Conservation (phyloP, 2,888 invertebrate genomes). For the Ischnus inquisitorius region DNA sequence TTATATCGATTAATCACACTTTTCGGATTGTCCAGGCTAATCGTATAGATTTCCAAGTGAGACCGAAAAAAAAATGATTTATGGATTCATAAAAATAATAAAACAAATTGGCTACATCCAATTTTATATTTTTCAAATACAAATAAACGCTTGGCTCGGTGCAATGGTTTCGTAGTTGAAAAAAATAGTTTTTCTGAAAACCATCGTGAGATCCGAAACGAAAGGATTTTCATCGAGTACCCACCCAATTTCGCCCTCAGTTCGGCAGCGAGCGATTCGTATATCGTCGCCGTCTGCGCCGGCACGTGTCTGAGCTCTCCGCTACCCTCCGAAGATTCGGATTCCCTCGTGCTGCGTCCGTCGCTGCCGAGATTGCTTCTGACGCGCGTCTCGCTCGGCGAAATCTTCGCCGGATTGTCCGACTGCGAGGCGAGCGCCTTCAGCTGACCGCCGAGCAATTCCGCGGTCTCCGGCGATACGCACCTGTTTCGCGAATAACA, state of each 20-base stretch:
- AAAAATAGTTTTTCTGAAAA: too few relatives aligned
- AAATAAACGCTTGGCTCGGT: too few relatives aligned
- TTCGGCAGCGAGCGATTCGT: constrained; percentile 97
- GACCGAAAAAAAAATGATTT: too few relatives aligned
- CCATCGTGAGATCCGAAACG: not conserved
- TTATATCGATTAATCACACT: too few relatives aligned
- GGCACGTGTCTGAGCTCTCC: constrained; percentile 90
- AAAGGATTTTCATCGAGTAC: constrained; percentile 50
- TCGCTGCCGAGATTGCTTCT: constrained; percentile 90
- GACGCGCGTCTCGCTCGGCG: constrained; percentile 93
- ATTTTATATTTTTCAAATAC: too few relatives aligned
- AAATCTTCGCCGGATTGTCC: constrained; percentile 80
- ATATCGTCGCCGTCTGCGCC: constrained; percentile 92
- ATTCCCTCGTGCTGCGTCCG: constrained; percentile 88
- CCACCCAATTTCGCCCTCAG: constrained; percentile 91
- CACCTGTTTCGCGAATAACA: constrained; percentile 89
- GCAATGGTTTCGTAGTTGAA: too few relatives aligned
- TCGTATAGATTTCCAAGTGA: too few relatives aligned
- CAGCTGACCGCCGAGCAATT: constrained; percentile 93
- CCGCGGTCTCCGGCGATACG: constrained; percentile 97
- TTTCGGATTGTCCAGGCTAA: too few relatives aligned
- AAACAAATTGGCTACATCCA: too few relatives aligned
- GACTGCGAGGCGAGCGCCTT: constrained; percentile 89
- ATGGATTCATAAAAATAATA: too few relatives aligned
- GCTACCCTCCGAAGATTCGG: constrained; percentile 92